Conservation (phyloP, 92 coral and sea anemone genomes). For the Bergia puertoricense region DNA sequence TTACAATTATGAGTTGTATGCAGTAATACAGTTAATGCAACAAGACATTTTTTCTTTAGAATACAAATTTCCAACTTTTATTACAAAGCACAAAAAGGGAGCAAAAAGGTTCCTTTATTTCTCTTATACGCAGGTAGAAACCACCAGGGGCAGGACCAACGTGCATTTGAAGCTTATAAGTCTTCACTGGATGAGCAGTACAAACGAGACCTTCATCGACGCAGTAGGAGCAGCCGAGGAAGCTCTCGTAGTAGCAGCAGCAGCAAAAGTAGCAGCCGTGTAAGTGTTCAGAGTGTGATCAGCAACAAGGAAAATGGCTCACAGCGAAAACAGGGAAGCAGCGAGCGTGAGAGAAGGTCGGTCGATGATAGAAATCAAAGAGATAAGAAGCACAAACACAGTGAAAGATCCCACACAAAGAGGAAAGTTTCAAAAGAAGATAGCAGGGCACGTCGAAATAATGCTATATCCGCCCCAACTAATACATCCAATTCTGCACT, state of each 20-base stretch:
- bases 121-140: slow-evolving; percentile 15
- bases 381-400: slow-evolving; percentile 19
- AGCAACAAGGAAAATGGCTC: slow-evolving; percentile 39
- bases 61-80: too few species aligned
- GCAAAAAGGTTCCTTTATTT: not conserved
- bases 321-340: slow-evolving; percentile 25
- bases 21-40: too few species aligned
- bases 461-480: slow-evolving; percentile 2
- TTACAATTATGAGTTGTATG: too few species aligned
- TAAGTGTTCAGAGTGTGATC: slow-evolving; percentile 67
- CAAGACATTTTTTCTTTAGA: too few species aligned
- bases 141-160: slow-evolving; percentile 37
- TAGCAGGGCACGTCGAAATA: not conserved
- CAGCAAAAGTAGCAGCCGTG: slow-evolving; percentile 65
- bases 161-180: slow-evolving; percentile 45
- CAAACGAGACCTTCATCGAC: slow-evolving; percentile 32
- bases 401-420: slow-evolving; percentile 16
- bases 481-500: not conserved
- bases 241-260: slow-evolving; percentile 86
- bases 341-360: slow-evolving; percentile 25
- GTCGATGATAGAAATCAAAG: not conserved
- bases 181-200: slow-evolving; percentile 62
- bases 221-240: slow-evolving; percentile 57
- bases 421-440: slow-evolving; percentile 40
- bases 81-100: not conserved